Conservation (phyloP, 2,797 vertebrate genomes). For the Harpagifer antarcticus region DNA sequence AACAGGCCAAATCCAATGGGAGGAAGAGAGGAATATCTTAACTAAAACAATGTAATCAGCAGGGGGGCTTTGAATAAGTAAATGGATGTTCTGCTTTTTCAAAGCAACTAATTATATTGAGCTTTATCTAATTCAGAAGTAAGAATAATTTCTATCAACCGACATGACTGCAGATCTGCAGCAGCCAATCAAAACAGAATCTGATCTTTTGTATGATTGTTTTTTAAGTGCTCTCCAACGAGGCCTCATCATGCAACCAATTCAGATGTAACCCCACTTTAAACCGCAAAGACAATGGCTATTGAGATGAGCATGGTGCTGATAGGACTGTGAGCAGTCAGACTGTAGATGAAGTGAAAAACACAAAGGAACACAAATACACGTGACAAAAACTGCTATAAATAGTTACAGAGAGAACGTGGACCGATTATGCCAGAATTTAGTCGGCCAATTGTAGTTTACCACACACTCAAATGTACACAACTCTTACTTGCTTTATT, state of each 20-base stretch:
- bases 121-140: conserved; percentile 41
- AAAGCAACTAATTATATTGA: conserved; percentile 32
- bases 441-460: conserved; percentile 1
- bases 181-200: conserved; percentile 69
- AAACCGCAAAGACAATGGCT: conserved; percentile 73
- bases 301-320: conserved; percentile 74
- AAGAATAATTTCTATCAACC: conserved; percentile 57
- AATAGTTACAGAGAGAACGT: conserved; percentile 25
- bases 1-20: neutral
- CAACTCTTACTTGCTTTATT: conserved; percentile 11
- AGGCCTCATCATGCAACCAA: conserved; percentile 76
- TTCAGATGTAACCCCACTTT: conserved; percentile 80
- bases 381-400: conserved; percentile 6
- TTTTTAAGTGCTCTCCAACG: conserved; percentile 75
- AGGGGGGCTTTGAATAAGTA: neutral
- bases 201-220: conserved; percentile 69
- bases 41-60: conserved; percentile 26
- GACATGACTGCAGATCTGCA: conserved; percentile 57
- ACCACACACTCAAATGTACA: conserved; percentile 10
- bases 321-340: conserved; percentile 61
- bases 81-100: conserved; percentile 26
- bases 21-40: conserved; percentile 2
- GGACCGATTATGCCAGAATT: neutral
- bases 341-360: conserved; percentile 54
- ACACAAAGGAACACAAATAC: conserved; percentile 20